Evolutionary conservation across 2,113 vertebrate genomes (phyloP).

Genomic region (Cercocebus atys): DNA sequence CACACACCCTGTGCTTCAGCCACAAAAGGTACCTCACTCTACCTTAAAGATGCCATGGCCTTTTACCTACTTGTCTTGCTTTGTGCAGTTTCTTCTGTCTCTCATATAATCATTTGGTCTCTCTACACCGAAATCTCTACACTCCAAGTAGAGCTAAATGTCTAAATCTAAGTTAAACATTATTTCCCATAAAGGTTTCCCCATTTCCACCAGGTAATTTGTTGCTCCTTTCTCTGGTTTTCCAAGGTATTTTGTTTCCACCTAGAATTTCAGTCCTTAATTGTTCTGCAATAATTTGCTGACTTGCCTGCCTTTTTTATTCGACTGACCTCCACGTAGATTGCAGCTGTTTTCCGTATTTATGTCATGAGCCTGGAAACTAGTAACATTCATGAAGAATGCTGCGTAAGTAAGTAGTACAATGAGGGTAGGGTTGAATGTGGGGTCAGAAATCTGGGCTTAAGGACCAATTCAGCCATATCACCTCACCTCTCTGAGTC

Average conservation of each 20-base stretch:
- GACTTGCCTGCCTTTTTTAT: background rate
- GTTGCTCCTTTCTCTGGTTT: background rate
- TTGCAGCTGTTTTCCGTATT: background rate
- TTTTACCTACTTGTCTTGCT: background rate
- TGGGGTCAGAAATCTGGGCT: background rate
- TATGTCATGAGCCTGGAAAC: background rate
- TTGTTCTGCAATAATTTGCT: background rate
- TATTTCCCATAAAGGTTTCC: background rate
- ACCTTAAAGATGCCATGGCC: rapidly evolving
- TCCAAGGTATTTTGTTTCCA: background rate
- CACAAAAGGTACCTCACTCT: background rate
- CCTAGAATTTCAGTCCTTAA: background rate
- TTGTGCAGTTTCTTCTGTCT: background rate
- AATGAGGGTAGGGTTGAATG: too few species aligned
- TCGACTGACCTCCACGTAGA: background rate
- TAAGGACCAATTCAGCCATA: background rate
- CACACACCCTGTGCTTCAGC: background rate
- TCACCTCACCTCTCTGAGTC: background rate
- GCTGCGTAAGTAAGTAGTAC: rapidly evolving
- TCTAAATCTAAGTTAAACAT: background rate
- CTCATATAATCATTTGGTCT: background rate
- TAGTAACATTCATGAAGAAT: background rate
- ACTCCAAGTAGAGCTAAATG: background rate
- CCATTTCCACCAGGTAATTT: background rate
- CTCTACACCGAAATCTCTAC: background rate